phyloP scores from a whole-genome alignment of 92 coral and sea anemone genomes.

The Zoanthus gigantus region DNA sequence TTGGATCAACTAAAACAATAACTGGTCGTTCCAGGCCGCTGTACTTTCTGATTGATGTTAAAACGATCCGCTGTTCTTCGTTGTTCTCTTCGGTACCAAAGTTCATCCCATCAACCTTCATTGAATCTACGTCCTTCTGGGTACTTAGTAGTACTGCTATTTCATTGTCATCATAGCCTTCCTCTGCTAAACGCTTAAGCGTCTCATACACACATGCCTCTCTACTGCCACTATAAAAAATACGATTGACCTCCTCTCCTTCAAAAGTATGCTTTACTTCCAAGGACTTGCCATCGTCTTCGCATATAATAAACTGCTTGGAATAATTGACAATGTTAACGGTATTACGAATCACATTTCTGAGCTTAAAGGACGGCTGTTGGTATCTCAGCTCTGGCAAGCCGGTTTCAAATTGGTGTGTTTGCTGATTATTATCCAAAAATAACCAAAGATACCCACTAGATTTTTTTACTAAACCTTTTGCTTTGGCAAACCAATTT shows the following conservation, averaged over 20 bases:
- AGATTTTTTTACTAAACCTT: not conserved
- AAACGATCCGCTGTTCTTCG: not conserved
- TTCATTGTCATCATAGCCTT: not conserved
- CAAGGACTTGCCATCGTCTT: not conserved
- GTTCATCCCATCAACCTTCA: not conserved
- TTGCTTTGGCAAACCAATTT: not conserved
- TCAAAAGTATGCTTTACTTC: not conserved
- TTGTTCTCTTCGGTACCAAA: constrained; percentile 17
- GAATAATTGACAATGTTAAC: not conserved
- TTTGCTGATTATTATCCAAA: not conserved
- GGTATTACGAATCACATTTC: constrained; percentile 1
- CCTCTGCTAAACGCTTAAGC: not conserved
- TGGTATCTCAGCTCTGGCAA: not conserved
- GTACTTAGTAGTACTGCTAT: not conserved
- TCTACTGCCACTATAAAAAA: not conserved
- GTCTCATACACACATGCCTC: not conserved
- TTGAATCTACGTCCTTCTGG: not conserved
- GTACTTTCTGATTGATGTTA: constrained; percentile 43
- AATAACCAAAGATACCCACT: constrained; percentile 2
- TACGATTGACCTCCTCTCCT: not conserved
- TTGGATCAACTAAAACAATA: constrained; percentile 35
- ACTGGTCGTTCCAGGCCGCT: constrained; percentile 45
- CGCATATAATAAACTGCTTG: not conserved
- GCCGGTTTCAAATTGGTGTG: not conserved
- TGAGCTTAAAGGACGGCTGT: not conserved